A percentile compares a stretch with the other conserved stretches of the same genome.
phyloP scores from a whole-genome alignment of 1,140 invertebrate species.

The Aricia agestis region DNA sequence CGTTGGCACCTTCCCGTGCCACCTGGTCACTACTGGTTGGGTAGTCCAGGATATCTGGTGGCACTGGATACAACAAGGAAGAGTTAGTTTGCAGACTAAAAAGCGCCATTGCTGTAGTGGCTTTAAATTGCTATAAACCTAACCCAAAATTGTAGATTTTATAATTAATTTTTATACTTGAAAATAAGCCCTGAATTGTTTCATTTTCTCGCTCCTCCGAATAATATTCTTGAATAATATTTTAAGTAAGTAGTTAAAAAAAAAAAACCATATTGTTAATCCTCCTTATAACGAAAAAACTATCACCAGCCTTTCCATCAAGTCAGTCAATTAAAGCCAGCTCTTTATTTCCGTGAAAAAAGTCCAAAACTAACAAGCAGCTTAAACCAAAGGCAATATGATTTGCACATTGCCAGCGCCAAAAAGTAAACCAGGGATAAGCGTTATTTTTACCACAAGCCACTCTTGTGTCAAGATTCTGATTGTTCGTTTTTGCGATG shows the following conservation, averaged over 20 bases:
- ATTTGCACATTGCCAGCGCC: conserved; percentile 7
- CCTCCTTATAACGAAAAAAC: too few relatives aligned
- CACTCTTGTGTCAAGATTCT: conserved; percentile 7
- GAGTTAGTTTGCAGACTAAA: too few relatives aligned
- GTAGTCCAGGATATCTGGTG: conserved; percentile 90
- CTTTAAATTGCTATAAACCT: too few relatives aligned
- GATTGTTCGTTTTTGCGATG: conserved; percentile 10
- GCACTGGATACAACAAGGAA: conserved; percentile 79
- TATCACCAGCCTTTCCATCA: background rate
- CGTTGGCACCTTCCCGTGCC: conserved; percentile 89
- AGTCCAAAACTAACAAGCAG: conserved; percentile 1
- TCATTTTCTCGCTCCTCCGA: too few relatives aligned
- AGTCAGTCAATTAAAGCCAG: background rate
- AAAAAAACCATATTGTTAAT: too few relatives aligned
- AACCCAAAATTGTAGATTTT: too few relatives aligned
- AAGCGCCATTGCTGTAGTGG: too few relatives aligned
- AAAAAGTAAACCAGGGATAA: conserved; percentile 9
- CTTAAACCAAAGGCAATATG: conserved; percentile 10
- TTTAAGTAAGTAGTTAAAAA: too few relatives aligned
- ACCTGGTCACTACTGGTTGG: conserved; percentile 92
- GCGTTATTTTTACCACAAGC: conserved; percentile 11
- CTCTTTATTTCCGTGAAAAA: background rate
- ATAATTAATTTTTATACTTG: too few relatives aligned
- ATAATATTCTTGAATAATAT: too few relatives aligned
- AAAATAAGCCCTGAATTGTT: too few relatives aligned